These are phyloP conservation scores for Chondrilla cf. caribensis DNA, from an alignment of 37 sponge, comb jelly and placozoan genomes.

Conservation along the genomic window DNA sequence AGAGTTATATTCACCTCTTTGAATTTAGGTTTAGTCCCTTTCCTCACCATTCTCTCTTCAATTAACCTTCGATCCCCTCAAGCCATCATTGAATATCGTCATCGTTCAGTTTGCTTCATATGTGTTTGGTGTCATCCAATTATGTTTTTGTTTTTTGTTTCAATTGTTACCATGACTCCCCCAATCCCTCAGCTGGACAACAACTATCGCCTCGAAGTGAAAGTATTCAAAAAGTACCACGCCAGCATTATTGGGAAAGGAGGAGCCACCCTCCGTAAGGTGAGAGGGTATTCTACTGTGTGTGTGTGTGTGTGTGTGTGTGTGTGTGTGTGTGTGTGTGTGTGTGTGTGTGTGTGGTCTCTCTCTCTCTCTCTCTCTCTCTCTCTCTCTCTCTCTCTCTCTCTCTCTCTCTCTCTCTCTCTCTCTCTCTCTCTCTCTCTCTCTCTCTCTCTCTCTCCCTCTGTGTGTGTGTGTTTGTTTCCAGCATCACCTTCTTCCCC, in stretches of 20 bases:
- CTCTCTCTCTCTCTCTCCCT: no score
- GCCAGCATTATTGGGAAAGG: constrained; percentile 85
- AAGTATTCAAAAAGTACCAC: constrained; percentile 86
- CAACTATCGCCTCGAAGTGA: constrained; percentile 65
- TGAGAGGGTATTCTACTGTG: not conserved
- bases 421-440: not conserved
- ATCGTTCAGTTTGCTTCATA: no score
- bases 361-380: not conserved
- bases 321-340: not conserved
- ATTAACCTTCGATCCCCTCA: no score
- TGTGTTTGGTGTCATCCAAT: not conserved
- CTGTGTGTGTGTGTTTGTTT: no score
- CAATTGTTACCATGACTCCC: no score
- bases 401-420: not conserved
- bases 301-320: not conserved
- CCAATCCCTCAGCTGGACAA: constrained; percentile 33
- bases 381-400: not conserved
- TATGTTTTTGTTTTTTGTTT: not conserved
- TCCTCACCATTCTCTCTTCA: no score
- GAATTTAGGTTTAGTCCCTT: no score
- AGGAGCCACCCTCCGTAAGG: constrained; percentile 74
- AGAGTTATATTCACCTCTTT: no score
- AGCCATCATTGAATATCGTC: no score
- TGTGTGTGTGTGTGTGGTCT: not conserved
- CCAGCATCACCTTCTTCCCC: not conserved